Conservation (phyloP, 2,113 vertebrate species). For the Acanthisitta chloris region DNA sequence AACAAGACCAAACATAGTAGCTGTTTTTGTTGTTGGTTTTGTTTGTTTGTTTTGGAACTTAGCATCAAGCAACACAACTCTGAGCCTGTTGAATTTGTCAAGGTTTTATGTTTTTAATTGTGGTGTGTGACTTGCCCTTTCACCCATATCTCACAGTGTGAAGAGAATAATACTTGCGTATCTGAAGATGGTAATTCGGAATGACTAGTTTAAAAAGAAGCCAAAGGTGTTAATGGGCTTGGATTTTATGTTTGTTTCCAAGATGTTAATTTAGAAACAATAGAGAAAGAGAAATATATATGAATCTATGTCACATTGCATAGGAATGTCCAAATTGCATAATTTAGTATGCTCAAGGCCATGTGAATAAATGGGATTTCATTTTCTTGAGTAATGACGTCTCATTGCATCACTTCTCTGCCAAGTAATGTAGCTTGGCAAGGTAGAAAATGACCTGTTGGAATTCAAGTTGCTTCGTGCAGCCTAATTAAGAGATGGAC, state of each 20-base stretch:
- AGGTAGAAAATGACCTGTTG: slow-evolving; percentile 36
- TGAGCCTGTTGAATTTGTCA: neutral
- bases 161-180: neutral
- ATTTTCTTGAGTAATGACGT: slow-evolving; percentile 44
- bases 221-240: neutral
- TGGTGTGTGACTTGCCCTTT: neutral
- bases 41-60: neutral
- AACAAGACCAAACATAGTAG: neutral
- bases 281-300: neutral
- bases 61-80: neutral
- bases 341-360: neutral
- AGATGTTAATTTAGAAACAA: neutral
- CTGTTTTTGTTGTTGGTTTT: neutral
- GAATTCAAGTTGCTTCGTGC: slow-evolving; percentile 7
- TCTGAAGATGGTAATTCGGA: neutral
- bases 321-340: slow-evolving; percentile 24
- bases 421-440: slow-evolving; percentile 4
- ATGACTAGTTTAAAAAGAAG: neutral
- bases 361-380: slow-evolving; percentile 35
- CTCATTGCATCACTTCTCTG: slow-evolving; percentile 18
- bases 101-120: neutral
- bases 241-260: neutral
- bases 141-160: neutral
- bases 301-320: neutral
- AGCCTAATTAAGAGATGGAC: neutral